Conservation (phyloP, 2,797 vertebrate genomes). For the Anomalospiza imberbis region DNA sequence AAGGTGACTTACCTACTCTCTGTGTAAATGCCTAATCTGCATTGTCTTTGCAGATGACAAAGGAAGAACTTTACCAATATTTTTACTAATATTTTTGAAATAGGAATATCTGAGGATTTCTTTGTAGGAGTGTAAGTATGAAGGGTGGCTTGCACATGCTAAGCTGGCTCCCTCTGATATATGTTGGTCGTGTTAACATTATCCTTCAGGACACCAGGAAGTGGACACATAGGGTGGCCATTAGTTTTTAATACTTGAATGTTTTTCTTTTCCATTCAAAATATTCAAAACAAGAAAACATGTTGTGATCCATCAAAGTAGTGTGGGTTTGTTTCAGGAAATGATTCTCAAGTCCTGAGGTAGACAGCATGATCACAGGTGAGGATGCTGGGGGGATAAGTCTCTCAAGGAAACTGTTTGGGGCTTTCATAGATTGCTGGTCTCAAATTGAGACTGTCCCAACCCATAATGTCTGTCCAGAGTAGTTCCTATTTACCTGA, state of each 20-base stretch:
- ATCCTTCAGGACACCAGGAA: neutral
- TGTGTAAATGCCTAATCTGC: neutral
- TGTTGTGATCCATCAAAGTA: neutral
- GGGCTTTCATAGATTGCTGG: neutral
- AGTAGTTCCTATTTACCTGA: neutral
- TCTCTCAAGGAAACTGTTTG: neutral
- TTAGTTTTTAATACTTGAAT: neutral
- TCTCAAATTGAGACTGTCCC: neutral
- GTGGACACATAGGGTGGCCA: too few species aligned
- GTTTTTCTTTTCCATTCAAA: neutral
- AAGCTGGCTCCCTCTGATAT: neutral
- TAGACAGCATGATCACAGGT: rapidly evolving
- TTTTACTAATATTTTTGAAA: neutral
- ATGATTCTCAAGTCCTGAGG: neutral
- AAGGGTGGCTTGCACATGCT: neutral
- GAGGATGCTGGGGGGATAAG: neutral
- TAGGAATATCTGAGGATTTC: neutral
- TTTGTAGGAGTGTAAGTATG: neutral
- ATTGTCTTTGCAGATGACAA: neutral
- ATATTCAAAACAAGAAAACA: neutral
- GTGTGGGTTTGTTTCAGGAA: neutral
- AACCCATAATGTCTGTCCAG: neutral
- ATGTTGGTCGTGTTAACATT: rapidly evolving
- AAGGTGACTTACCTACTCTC: neutral
- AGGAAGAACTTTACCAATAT: neutral